Evolutionary conservation across 92 coral and sea anemone species (phyloP).

Genomic region (Palythoa caribaeorum): DNA sequence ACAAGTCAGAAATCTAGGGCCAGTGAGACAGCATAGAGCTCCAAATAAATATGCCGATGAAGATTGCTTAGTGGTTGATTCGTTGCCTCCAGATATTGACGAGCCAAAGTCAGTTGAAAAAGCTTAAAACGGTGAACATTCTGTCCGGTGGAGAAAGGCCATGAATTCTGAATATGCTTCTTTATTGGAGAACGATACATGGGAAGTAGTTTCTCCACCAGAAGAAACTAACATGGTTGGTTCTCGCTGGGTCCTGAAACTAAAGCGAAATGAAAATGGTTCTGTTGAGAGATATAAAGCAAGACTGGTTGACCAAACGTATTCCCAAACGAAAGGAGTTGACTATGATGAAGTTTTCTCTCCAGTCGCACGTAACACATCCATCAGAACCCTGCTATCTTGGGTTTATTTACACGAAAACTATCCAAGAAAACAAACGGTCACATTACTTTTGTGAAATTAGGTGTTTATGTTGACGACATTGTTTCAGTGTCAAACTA

Average conservation of each 20-base stretch:
- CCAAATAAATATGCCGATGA: constrained; percentile 69
- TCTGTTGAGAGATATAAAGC: constrained; percentile 64
- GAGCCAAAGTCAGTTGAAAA: constrained; percentile 74
- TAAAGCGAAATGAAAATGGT: constrained; percentile 68
- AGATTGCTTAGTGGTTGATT: constrained; percentile 56
- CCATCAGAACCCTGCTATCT: constrained; percentile 66
- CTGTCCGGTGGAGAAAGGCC: constrained; percentile 70
- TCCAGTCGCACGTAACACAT: constrained; percentile 67
- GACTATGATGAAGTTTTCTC: constrained; percentile 74
- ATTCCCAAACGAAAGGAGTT: constrained; percentile 72
- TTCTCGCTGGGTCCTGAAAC: constrained; percentile 75
- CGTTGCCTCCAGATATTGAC: constrained; percentile 65
- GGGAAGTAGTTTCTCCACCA: constrained; percentile 72
- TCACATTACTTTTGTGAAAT: constrained; percentile 33
- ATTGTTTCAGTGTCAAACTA: constrained; percentile 56
- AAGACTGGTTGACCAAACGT: constrained; percentile 75
- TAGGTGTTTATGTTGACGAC: constrained; percentile 59
- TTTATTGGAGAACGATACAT: constrained; percentile 61
- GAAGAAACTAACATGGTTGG: constrained; percentile 61
- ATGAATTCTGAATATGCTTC: constrained; percentile 61
- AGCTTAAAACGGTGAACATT: constrained; percentile 68
- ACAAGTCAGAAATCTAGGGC: constrained; percentile 61
- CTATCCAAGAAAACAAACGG: constrained; percentile 59
- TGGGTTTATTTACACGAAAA: constrained; percentile 48
- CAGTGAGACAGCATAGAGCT: constrained; percentile 64